phyloP scores from a whole-genome alignment of 37 sponge, comb jelly and placozoan species.

The Diacarnus erythraeanus region DNA sequence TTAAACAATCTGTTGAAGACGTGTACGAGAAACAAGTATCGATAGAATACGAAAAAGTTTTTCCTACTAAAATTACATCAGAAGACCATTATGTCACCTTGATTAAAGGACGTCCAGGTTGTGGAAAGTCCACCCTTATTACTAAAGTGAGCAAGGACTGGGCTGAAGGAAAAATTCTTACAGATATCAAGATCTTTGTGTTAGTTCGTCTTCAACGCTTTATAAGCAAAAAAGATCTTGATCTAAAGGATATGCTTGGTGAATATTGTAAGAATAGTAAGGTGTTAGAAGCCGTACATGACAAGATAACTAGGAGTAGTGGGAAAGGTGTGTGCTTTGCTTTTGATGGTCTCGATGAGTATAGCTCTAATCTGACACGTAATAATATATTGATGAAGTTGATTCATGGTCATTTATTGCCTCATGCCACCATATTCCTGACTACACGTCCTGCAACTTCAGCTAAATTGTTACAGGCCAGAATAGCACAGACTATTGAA shows the following conservation, averaged over 20 bases:
- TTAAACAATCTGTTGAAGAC: constrained; percentile 36
- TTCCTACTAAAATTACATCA: not conserved
- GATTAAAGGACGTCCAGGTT: constrained; percentile 40
- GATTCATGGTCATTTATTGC: constrained; percentile 12
- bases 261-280: not conserved
- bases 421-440: constrained; percentile 34
- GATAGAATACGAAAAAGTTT: constrained; percentile 6
- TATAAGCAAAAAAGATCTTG: constrained; percentile 2
- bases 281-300: not conserved
- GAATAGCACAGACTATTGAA: constrained; percentile 11
- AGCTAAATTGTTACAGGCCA: not conserved
- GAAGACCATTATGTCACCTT: not conserved
- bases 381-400: constrained; percentile 18
- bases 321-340: constrained; percentile 48
- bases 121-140: constrained; percentile 40
- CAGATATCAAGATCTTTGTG: constrained; percentile 10
- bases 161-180: constrained; percentile 21
- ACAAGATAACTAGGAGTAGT: not conserved
- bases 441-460: constrained; percentile 46
- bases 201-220: constrained; percentile 34
- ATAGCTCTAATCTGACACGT: not conserved
- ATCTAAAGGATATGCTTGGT: constrained; percentile 25
- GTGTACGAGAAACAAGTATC: constrained; percentile 2
- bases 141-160: constrained; percentile 50
- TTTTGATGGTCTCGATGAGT: constrained; percentile 66